phyloP scores from a whole-genome alignment of 2,113 vertebrate species.

The Oryzias celebensis region DNA sequence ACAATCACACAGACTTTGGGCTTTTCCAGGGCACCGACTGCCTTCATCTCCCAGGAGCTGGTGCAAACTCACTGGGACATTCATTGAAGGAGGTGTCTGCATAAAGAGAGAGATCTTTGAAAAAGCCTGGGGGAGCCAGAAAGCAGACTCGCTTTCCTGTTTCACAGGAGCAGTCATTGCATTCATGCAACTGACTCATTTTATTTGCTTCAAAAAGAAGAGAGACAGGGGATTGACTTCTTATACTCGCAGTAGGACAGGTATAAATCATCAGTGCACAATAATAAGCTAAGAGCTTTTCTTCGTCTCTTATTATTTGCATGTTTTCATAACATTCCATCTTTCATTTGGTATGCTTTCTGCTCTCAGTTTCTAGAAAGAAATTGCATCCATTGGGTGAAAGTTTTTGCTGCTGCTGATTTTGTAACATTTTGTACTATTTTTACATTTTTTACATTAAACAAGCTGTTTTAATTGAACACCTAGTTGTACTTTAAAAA shows the following conservation, averaged over 20 bases:
- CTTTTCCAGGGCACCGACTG: conserved; percentile 54
- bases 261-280: no score
- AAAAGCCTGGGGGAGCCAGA: conserved; percentile 46
- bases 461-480: no score
- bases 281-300: no score
- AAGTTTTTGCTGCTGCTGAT: no score
- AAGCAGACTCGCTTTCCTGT: conserved; percentile 25
- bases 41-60: conserved; percentile 62
- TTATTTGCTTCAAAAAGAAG: conserved; percentile 16
- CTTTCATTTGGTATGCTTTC: no score
- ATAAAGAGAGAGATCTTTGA: conserved; percentile 58
- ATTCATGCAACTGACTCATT: conserved; percentile 33
- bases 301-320: no score
- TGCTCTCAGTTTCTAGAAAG: no score
- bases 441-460: no score
- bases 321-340: no score
- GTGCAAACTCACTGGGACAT: conserved; percentile 45
- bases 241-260: background rate
- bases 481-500: no score
- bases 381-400: no score
- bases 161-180: conserved; percentile 39
- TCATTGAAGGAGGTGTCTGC: conserved; percentile 61
- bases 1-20: conserved; percentile 47
- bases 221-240: conserved; percentile 17
- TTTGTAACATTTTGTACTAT: no score